Conservation (phyloP, 2,888 invertebrate genomes). For the Philopedon plagiatum region DNA sequence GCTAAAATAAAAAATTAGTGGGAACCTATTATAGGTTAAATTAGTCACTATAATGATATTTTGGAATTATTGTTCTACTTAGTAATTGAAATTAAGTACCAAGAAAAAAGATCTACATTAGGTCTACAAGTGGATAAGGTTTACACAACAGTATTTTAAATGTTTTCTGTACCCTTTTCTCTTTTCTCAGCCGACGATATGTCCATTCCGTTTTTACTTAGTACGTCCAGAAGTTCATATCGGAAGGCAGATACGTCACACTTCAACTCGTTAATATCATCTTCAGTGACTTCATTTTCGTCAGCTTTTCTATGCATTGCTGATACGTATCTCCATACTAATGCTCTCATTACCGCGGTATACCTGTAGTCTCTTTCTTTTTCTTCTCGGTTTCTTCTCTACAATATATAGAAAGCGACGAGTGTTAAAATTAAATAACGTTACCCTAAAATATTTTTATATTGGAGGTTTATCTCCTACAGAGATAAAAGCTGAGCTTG, state of each 20-base stretch:
- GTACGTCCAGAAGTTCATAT: conserved; percentile 91
- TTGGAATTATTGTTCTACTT: too few relatives aligned
- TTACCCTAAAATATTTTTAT: too few relatives aligned
- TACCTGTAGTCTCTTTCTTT: conserved; percentile 80
- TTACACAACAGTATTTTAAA: too few relatives aligned
- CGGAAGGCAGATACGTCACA: conserved; percentile 93
- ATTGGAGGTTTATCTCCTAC: too few relatives aligned
- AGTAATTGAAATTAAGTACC: too few relatives aligned
- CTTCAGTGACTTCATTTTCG: conserved; percentile 91
- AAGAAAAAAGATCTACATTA: too few relatives aligned
- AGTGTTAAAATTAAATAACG: not conserved
- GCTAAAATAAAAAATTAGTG: conserved; percentile 73
- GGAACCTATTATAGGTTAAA: too few relatives aligned
- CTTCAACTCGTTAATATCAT: conserved; percentile 94
- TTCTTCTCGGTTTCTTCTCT: conserved; percentile 74
- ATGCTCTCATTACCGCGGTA: conserved; percentile 87
- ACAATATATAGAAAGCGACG: conserved; percentile 28
- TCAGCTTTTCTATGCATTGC: conserved; percentile 88
- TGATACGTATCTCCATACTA: conserved; percentile 94
- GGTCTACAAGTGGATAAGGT: too few relatives aligned
- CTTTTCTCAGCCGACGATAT: conserved; percentile 81
- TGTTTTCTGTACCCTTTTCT: conserved; percentile 80
- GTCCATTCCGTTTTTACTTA: conserved; percentile 90
- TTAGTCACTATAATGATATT: too few relatives aligned
- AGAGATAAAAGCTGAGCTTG: too few relatives aligned